Evolutionary conservation across 2,113 vertebrate species (phyloP), one percentile per base, ranked within the genome.

Genomic region (Pterophyllum scalare): DNA sequence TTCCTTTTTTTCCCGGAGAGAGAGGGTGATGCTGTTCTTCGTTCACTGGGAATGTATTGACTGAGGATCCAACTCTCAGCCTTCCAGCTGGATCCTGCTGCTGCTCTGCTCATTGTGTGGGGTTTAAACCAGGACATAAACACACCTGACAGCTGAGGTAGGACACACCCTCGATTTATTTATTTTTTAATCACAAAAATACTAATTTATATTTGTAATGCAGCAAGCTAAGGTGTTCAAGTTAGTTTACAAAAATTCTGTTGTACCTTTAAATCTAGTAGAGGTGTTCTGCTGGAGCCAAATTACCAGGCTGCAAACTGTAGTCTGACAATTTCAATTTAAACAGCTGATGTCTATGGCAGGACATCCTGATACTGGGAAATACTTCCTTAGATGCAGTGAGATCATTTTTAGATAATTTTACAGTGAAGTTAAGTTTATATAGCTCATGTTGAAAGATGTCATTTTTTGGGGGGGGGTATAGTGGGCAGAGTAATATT

Each of bases 61-160:
- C 80, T 86, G 82, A 92, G 82, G 75, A 82, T 84, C 81, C 77
- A 85, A 88, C 83, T 88, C 82, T 91, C 75, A 91, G 79, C 83
- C 84, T 81, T 87, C 87, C 79, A 91, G 88, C 90, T 89, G 90
- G 90, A 93, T 79, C 80, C 64, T 86, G 86, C 85, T 82, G 79
- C 67, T 89, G 80, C 79, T 86, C 82, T 72, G 81, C 72, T 92
- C 54, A 70, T 82, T 82, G 87, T 3, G 77, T 75, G 83, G 83
- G 77, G 79, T 88, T 91, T 78, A 83, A 79, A 90, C 80, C 49
- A 65, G 86, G 84, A 90, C 90, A 85, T 81, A 75, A 82, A 86
- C 85, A 81, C 81, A 90, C 87, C 89, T 91, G 90, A 91, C 64
- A 43, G 70, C 85, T 75, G 70, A 94, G 93, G 93, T 94, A 94